Base-by-base conservation (phyloP, 2,113 vertebrate species). In the Pygoscelis antarcticus region DNA sequence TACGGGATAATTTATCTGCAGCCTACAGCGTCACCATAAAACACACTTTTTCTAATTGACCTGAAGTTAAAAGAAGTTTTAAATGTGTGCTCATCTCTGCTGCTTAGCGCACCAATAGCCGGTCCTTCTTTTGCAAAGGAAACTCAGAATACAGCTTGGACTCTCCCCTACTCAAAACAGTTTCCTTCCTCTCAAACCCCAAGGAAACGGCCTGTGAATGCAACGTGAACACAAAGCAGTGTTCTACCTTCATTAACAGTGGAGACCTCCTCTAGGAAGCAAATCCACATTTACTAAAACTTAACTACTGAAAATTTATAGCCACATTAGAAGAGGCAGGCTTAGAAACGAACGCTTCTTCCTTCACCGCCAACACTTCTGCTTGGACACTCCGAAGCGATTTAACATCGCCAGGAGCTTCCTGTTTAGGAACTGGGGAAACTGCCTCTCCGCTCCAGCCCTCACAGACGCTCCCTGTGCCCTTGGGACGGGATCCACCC, bases 121-220 rank as follows among this genome's bases (percentile, higher is more conserved):
- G 61, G 6, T 27, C 14, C 65, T 64, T 64, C 66, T 69, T 87
- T 70, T 20, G n/a, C 2, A 4, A 65, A 89, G 89, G 87, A 89
- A 96, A 47, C 26, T 77, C 27, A 2, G 42, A 64, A 64, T 0
- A 3, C 12, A 78, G 65, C 21, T 64, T 16, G 36, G 81, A 72
- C 79, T 79, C 65, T 51, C 74, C 60, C 38, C 86, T 75, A 2
- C 74, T 93, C 52, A 18, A 10, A 86, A 15, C 2, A 23, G 66
- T 19, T 97, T 97, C 93, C 95, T 97, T 94, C 96, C 96, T 75
- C 83, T 70, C 17, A 74, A 64, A 17, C 13, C 46, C 83, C 0
- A 3, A 47, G 89, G 91, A 91, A 94, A 83, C 1, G 11, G 60
- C 13, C 42, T 58, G 38, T 0, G 3, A 78, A 9, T 21, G 40